A percentile compares a stretch with the other conserved stretches of the same genome.
These are phyloP conservation scores for Homarus gammarus DNA, from an alignment of 2,888 invertebrate genomes.

Conservation along the genomic window DNA sequence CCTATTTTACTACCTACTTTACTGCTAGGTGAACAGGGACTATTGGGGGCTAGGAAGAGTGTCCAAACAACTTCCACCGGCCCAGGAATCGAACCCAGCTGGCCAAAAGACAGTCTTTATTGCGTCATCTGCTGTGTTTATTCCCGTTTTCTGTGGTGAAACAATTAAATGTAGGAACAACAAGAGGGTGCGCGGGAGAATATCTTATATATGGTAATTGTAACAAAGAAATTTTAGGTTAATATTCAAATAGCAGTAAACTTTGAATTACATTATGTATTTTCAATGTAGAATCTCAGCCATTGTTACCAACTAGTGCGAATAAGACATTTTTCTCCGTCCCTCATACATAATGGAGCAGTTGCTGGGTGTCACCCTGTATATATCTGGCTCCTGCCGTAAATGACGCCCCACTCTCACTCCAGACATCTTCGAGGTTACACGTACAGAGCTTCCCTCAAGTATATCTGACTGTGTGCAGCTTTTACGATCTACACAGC, in stretches of 20 bases:
- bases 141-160: constrained; percentile 24
- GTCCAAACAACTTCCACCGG: no score
- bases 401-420: background rate
- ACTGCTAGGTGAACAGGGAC: no score
- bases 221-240: background rate
- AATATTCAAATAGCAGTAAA: background rate
- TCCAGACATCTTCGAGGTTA: background rate
- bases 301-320: background rate
- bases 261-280: background rate
- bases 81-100: no score
- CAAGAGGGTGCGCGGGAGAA: background rate
- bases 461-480: background rate
- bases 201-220: background rate
- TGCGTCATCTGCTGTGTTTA: constrained; percentile 8
- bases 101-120: no score
- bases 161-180: background rate
- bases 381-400: background rate
- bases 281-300: background rate
- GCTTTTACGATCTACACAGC: background rate
- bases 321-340: background rate
- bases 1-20: no score
- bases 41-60: no score
- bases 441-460: background rate
- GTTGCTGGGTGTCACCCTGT: background rate
- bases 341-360: background rate